phyloP scores from a whole-genome alignment of 2,888 invertebrate species.

The Ophion obscuratus region DNA sequence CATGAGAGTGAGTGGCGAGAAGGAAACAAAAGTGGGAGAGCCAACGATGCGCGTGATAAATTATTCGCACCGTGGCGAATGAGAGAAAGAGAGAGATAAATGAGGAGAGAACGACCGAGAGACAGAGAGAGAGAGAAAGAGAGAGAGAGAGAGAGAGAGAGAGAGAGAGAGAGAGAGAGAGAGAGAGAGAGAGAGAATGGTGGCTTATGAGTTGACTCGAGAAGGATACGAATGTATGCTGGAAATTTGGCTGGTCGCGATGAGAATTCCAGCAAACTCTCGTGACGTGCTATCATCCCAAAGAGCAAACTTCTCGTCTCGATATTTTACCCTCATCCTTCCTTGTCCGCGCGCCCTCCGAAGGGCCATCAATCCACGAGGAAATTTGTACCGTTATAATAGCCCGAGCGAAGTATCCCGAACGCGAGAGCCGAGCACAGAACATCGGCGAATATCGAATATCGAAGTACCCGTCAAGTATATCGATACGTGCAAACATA shows the following conservation, averaged over 20 bases:
- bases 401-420: constrained; percentile 16
- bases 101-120: constrained; percentile 1
- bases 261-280: constrained; percentile 43
- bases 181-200: not conserved
- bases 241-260: constrained; percentile 40
- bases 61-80: not conserved
- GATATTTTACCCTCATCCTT: constrained; percentile 21
- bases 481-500: constrained; percentile 18
- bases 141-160: not conserved
- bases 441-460: constrained; percentile 54
- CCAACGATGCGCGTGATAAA: not conserved
- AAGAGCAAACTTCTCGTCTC: constrained; percentile 10
- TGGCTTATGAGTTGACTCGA: not conserved
- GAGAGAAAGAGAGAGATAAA: not conserved
- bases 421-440: constrained; percentile 27
- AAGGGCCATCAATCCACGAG: constrained; percentile 53
- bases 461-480: constrained; percentile 57
- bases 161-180: not conserved
- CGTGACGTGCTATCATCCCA: constrained; percentile 23
- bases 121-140: not conserved
- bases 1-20: not conserved
- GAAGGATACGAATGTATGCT: not conserved
- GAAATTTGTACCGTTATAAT: constrained; percentile 34
- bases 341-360: constrained; percentile 5
- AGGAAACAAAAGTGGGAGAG: not conserved